Conservation (phyloP, 1,140 invertebrate species). For the Monomorium pharaonis region DNA sequence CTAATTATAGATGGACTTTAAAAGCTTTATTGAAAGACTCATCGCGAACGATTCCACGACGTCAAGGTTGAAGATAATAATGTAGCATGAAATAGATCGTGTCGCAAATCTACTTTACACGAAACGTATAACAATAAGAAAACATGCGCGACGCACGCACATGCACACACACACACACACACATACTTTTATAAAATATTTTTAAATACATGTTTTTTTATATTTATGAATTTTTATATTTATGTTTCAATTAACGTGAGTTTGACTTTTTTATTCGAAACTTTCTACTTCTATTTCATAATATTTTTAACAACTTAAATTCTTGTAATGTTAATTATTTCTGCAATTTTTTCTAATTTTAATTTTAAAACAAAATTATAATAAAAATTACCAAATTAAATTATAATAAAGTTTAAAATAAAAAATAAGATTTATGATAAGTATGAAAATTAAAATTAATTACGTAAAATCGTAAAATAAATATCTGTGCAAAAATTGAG, state of each 20-base stretch:
- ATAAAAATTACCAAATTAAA: not conserved
- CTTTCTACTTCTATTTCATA: not conserved
- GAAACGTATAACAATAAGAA: not conserved
- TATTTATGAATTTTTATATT: not conserved
- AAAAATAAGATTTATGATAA: no score
- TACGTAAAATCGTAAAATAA: no score
- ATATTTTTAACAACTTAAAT: not conserved
- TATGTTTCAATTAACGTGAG: not conserved
- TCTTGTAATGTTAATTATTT: not conserved
- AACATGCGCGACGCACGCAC: no score
- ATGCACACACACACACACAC: no score
- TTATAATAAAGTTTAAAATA: not conserved
- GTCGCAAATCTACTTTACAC: not conserved
- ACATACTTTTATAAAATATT: not conserved
- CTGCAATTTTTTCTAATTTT: not conserved
- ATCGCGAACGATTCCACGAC: not conserved
- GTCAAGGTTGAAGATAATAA: not conserved
- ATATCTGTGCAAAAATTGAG: no score
- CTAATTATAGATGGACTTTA: slow-evolving; percentile 15
- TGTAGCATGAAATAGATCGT: not conserved
- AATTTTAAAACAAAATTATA: not conserved
- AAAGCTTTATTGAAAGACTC: slow-evolving; percentile 5
- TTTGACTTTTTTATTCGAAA: not conserved
- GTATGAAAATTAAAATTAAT: no score
- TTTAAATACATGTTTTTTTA: not conserved